These are phyloP conservation scores for Gnatocerus cornutus DNA, from an alignment of 2,888 invertebrate species.

Conservation along the genomic window DNA sequence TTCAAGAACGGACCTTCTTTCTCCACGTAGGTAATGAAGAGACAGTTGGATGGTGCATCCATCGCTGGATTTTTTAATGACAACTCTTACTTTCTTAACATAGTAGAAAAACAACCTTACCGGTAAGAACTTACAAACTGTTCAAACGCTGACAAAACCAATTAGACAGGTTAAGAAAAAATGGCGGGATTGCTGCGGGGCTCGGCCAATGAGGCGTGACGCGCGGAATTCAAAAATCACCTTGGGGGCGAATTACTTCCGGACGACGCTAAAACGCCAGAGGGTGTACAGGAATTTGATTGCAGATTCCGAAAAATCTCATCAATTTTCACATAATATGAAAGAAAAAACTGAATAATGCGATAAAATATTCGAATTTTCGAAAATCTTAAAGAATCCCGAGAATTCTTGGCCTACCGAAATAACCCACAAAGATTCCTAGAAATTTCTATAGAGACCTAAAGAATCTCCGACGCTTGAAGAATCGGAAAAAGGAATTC, in stretches of 20 bases:
- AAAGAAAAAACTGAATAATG: too few relatives aligned
- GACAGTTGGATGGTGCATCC: constrained; percentile 21
- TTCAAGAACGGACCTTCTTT: constrained; percentile 80
- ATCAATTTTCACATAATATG: too few relatives aligned
- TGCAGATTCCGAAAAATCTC: too few relatives aligned
- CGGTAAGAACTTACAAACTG: constrained; percentile 20
- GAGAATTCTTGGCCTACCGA: too few relatives aligned
- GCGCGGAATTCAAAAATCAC: constrained; percentile 15
- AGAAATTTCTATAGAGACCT: too few relatives aligned
- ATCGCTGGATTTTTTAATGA: not conserved
- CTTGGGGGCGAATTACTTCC: not conserved
- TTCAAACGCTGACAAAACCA: constrained; percentile 26
- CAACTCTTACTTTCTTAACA: constrained; percentile 22
- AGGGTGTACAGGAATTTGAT: too few relatives aligned
- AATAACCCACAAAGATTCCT: too few relatives aligned
- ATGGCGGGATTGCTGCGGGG: constrained; percentile 15
- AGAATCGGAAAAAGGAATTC: too few relatives aligned
- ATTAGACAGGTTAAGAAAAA: constrained; percentile 31
- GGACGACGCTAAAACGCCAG: too few relatives aligned
- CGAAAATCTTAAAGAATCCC: too few relatives aligned
- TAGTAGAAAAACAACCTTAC: constrained; percentile 13
- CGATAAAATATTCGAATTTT: too few relatives aligned
- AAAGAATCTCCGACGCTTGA: too few relatives aligned
- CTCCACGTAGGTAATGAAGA: constrained; percentile 79
- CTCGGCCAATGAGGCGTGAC: not conserved